Evolutionary conservation across 2,888 invertebrate species (phyloP), one percentile per base, ranked within the genome.

Genomic region (Ophioninae sp.): DNA sequence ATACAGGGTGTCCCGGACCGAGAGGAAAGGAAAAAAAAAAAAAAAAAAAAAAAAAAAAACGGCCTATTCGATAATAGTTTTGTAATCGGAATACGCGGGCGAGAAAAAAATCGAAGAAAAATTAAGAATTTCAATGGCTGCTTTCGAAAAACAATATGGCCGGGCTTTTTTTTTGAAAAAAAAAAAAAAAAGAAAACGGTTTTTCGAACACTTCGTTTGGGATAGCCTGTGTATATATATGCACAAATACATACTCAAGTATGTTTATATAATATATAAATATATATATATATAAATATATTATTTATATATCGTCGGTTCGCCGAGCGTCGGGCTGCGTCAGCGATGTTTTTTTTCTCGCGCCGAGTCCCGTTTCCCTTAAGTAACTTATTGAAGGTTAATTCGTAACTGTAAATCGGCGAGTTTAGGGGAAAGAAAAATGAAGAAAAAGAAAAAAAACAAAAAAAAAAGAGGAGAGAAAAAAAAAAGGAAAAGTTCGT

Each of bases 251-350:
- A 72, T 8, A 65, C 39, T 23, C 44, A 59, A 17, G 30, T 50
- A 21, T 23, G 21, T 21, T 68, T 68, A 37, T 37, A 81, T 23
- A 20, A 64, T 68, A 57, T 44, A 37, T 59, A 23, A 37, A 64
- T 68, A 67, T 44, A 37, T 56, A 57, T 56, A 69, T 37, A 80
- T 59, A 78, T 75, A 67, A 75, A 75, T 77, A 78, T 78, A 82
- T 83, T 79, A 82, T 85, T 85, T 86, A 79, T 83, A 80, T 73
- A 81, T 74, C 78, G 74, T 85, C 74, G 85, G 85, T 85, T 86
- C 76, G 85, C 87, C 88, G 87, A 83, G 86, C 89, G 90, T 89
- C 90, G 88, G 89, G 89, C 90, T 91, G 91, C 89, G 89, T 88
- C 86, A 87, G 83, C 85, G 87, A 85, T 88, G 7, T 68, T 44